These are phyloP conservation scores for Maccullochella peelii DNA, from an alignment of 2,113 vertebrate genomes.

Conservation along the genomic window DNA sequence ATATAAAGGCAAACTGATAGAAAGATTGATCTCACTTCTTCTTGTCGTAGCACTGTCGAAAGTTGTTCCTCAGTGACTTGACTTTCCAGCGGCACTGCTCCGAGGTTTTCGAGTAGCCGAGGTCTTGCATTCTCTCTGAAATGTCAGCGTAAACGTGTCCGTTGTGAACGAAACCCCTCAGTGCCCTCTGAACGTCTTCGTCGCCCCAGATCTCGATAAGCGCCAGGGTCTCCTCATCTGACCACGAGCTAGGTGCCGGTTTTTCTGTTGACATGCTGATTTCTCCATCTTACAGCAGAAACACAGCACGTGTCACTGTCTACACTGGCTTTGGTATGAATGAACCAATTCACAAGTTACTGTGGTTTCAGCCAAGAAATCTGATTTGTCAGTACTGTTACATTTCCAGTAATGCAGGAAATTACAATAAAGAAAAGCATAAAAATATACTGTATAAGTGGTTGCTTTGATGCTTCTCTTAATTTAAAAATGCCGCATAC, in stretches of 20 bases:
- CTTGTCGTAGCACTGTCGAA: constrained; percentile 74
- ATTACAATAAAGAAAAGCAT: not conserved
- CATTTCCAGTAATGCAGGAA: not conserved
- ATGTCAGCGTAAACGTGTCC: constrained; percentile 77
- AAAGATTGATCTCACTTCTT: constrained; percentile 71
- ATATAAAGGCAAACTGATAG: not conserved
- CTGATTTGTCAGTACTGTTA: not conserved
- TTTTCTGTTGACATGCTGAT: constrained; percentile 37
- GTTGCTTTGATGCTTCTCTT: not conserved
- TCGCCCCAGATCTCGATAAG: constrained; percentile 81
- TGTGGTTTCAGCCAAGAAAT: not conserved
- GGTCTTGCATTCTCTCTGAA: constrained; percentile 64
- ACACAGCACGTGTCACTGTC: not conserved
- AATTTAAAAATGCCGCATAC: not conserved
- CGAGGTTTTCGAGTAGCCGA: constrained; percentile 65
- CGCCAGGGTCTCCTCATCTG: constrained; percentile 73
- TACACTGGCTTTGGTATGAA: not conserved
- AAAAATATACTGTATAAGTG: not conserved
- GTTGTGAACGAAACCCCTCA: constrained; percentile 73
- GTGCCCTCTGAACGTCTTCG: constrained; percentile 71
- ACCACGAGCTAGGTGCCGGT: constrained; percentile 59
- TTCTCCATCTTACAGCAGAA: constrained; percentile 50
- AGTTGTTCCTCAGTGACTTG: constrained; percentile 77
- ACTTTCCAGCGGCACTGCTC: constrained; percentile 83
- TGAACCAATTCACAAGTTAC: not conserved